phyloP scores from a whole-genome alignment of 1,140 invertebrate genomes.

The Sinella curviseta region DNA sequence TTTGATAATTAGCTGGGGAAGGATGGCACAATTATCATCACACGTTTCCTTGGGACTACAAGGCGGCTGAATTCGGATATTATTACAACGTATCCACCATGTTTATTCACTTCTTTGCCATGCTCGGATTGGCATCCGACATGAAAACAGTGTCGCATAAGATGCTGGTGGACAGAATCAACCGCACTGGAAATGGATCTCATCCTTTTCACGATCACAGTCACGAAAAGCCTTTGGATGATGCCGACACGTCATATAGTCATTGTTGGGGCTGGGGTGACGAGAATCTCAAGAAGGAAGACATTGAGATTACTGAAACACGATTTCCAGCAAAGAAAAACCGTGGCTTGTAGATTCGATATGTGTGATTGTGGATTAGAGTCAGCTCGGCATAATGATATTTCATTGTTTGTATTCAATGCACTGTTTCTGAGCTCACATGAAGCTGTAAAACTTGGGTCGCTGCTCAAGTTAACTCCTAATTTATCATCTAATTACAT shows the following conservation, averaged over 20 bases:
- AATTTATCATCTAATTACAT: too few species aligned
- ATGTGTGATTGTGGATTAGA: too few species aligned
- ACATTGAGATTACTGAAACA: conserved; percentile 49
- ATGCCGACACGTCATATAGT: too few species aligned
- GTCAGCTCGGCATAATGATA: too few species aligned
- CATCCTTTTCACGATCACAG: too few species aligned
- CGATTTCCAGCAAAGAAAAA: too few species aligned
- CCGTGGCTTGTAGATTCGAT: too few species aligned
- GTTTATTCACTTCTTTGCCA: not conserved
- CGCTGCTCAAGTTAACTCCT: too few species aligned
- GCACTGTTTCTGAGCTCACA: too few species aligned
- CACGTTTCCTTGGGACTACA: not conserved
- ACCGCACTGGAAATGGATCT: not conserved
- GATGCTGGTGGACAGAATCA: not conserved
- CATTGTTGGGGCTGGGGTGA: conserved; percentile 67
- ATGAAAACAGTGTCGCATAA: not conserved
- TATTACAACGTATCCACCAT: not conserved
- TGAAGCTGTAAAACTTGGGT: too few species aligned
- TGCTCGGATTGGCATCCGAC: not conserved
- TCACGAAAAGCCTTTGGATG: not conserved
- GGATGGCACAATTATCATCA: not conserved
- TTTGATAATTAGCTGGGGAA: conserved; percentile 42
- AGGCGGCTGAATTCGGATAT: not conserved
- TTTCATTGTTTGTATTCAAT: too few species aligned
- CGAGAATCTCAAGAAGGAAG: conserved; percentile 58